Evolutionary conservation across 1,140 invertebrate species (phyloP).

Genomic region (Heliconius hewitsoni): DNA sequence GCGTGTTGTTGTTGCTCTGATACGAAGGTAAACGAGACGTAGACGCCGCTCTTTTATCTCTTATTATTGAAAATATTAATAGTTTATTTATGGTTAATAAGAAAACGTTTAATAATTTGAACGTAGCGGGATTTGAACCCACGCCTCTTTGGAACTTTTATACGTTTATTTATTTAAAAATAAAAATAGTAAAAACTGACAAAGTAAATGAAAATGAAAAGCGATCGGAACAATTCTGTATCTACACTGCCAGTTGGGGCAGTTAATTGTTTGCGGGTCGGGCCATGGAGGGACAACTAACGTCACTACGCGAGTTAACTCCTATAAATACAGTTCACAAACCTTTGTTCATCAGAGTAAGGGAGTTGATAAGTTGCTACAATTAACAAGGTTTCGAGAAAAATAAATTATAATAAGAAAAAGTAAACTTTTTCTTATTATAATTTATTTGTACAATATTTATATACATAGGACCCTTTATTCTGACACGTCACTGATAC

Average conservation of each 20-base stretch:
- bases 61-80: not conserved
- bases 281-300: conserved; percentile 13
- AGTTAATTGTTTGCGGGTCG: conserved; percentile 65
- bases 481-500: not conserved
- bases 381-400: no score
- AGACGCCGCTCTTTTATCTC: not conserved
- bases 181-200: conserved; percentile 29
- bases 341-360: not conserved
- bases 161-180: conserved; percentile 15
- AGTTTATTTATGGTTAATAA: not conserved
- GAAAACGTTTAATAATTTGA: no score
- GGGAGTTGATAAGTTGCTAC: not conserved
- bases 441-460: not conserved
- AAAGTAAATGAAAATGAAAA: conserved; percentile 41
- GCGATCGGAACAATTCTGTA: conserved; percentile 30
- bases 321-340: conserved; percentile 1
- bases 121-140: no score
- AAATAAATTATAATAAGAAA: no score
- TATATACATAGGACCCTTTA: not conserved
- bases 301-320: conserved; percentile 15
- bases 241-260: conserved; percentile 41
- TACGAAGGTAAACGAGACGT: no score
- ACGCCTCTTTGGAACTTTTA: no score
- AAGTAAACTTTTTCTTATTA: no score
- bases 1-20: no score